Base-by-base conservation (phyloP, 2,797 vertebrate species). In the Alosa sapidissima region DNA sequence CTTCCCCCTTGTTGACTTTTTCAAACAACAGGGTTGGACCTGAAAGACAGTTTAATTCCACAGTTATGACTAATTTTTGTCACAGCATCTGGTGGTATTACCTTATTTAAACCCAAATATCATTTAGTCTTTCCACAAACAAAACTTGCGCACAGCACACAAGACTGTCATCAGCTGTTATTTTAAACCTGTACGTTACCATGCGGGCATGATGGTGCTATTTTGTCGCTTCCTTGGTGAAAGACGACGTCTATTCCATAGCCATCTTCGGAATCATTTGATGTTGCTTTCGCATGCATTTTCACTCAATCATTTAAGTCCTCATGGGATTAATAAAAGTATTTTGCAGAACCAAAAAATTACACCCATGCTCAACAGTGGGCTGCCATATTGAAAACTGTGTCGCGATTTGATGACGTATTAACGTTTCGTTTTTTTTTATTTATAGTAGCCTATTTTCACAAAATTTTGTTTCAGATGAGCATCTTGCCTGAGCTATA, bases 11-110 rank as follows among this genome's bases (percentile, higher is more conserved):
- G 81, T 83, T 65, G 11, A 91, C 84, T 88, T 96, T 98, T 58
- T 95, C 94, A 90, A 99, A 99, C 0, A 99, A 92, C 85, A 99
- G 93, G 0, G 98, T 92, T 0, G 98, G 98, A 82, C 98, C 98
- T 99, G 89, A 11, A 65, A 86, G 19, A 45, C 28, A 83, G 13
- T 82, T 28, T 1, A 1, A 65, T 72, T 2, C 13, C 21, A 55
- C 54, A 55, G 5, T 55, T 55, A 16, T 21, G 16, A 55, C 54
- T 6, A 19, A 55, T 21, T 21, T 2, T 55, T 55, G 3, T 21
- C 16, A 51, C 49, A 51, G 49, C 7, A 10, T 9, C 49, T 51
- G 49, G 11, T 51, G 49, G 49, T 10, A 11, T 51, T 10, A 51
- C 0, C 49, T 10, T 51, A 51, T 51, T 51, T 11, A 10, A 51